phyloP scores from a whole-genome alignment of 2,797 vertebrate species.

The Argya squamiceps region DNA sequence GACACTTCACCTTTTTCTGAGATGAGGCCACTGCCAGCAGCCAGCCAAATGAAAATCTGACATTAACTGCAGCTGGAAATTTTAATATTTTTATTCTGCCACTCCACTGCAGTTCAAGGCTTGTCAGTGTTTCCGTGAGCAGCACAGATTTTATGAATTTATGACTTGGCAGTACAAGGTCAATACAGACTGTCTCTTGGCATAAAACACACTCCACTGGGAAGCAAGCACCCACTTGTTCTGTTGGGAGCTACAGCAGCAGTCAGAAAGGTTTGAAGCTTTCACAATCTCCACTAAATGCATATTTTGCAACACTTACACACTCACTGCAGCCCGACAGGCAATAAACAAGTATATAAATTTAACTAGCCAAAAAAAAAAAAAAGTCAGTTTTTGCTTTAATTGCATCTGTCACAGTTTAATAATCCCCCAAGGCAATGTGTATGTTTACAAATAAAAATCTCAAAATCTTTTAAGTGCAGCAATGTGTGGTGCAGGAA shows the following conservation, averaged over 20 bases:
- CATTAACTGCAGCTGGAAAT: conserved; percentile 21
- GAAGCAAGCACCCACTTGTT: neutral
- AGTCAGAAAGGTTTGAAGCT: neutral
- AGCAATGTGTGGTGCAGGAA: neutral
- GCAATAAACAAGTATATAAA: neutral
- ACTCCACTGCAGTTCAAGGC: neutral
- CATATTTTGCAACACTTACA: neutral
- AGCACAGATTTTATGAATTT: conserved; percentile 32
- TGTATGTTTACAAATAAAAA: neutral
- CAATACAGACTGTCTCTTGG: neutral
- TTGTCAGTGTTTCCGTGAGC: conserved; percentile 38
- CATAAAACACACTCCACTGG: neutral
- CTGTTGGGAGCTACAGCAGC: neutral
- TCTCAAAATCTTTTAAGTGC: neutral
- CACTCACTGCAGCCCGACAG: neutral
- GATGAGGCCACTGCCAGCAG: neutral
- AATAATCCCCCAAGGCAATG: neutral
- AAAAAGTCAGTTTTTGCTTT: neutral
- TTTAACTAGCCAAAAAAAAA: neutral
- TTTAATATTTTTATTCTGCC: neutral
- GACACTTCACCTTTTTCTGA: neutral
- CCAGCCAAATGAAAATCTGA: neutral
- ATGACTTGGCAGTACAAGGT: conserved; percentile 29
- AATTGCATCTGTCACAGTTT: neutral
- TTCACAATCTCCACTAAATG: neutral